Percentiles rank a stretch among this genome's conserved stretches.
These are phyloP conservation scores for Merluccius polli DNA, from an alignment of 2,797 vertebrate genomes.

Conservation along the genomic window DNA sequence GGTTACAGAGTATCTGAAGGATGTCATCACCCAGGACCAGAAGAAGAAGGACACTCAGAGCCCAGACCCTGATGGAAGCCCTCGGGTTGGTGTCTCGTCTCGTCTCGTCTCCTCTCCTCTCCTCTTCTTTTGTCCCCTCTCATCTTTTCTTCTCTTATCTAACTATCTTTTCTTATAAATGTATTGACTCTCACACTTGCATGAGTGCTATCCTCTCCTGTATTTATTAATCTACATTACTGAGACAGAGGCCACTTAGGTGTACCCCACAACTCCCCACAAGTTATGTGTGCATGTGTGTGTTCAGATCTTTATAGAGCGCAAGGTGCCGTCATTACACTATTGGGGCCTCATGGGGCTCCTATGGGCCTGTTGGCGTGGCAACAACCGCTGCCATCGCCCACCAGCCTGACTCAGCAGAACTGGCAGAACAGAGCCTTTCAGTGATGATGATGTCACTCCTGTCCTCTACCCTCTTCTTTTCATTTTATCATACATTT, in stretches of 20 bases:
- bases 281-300: conserved; percentile 7
- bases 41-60: conserved; percentile 80
- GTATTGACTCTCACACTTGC: no score
- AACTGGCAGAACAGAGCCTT: conserved; percentile 7
- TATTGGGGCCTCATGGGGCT: conserved; percentile 8
- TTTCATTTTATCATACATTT: background rate
- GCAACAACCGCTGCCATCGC: background rate
- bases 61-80: conserved; percentile 80
- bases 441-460: conserved; percentile 4
- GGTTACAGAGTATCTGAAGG: conserved; percentile 95
- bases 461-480: background rate
- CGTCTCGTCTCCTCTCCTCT: background rate
- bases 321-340: background rate
- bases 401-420: conserved; percentile 14
- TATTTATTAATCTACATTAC: background rate
- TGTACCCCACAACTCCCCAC: background rate
- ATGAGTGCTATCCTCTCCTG: background rate
- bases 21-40: conserved; percentile 86
- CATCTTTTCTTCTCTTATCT: background rate
- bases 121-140: background rate
- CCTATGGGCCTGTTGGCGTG: background rate
- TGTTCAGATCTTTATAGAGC: conserved; percentile 1
- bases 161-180: background rate
- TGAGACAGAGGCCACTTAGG: background rate
- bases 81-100: conserved; percentile 76